A percentile compares a stretch with the other conserved stretches of the same genome.
These are phyloP conservation scores for Nyctibius grandis DNA, from an alignment of 2,797 vertebrate genomes.

Conservation along the genomic window DNA sequence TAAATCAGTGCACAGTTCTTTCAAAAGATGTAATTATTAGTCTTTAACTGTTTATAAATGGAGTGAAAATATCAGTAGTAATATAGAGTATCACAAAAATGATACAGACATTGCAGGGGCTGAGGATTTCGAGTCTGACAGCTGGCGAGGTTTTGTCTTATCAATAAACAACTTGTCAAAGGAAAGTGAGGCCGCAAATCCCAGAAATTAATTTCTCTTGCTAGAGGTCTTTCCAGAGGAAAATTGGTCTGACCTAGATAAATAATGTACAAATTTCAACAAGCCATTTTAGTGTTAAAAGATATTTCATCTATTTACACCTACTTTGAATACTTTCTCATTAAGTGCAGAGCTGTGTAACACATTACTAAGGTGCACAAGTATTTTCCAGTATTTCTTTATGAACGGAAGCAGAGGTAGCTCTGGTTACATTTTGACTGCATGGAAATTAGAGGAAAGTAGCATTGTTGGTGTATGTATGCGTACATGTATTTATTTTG, in stretches of 20 bases:
- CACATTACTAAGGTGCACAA: neutral
- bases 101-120: neutral
- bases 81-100: neutral
- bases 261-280: neutral
- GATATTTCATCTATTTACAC: neutral
- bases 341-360: neutral
- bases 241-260: neutral
- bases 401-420: accelerated
- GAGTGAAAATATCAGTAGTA: neutral
- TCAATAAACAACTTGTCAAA: neutral
- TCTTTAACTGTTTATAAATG: neutral
- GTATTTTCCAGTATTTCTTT: neutral
- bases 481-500: neutral
- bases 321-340: neutral
- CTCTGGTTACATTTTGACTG: neutral
- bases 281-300: neutral
- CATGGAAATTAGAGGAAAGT: neutral
- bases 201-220: neutral
- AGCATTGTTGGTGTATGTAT: accelerated
- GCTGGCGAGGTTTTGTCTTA: neutral
- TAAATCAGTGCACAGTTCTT: neutral
- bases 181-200: neutral
- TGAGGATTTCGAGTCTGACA: neutral
- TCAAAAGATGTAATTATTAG: neutral
- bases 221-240: neutral